Evolutionary conservation across 2,113 vertebrate genomes (phyloP).

Genomic region (Galeopterus variegatus): DNA sequence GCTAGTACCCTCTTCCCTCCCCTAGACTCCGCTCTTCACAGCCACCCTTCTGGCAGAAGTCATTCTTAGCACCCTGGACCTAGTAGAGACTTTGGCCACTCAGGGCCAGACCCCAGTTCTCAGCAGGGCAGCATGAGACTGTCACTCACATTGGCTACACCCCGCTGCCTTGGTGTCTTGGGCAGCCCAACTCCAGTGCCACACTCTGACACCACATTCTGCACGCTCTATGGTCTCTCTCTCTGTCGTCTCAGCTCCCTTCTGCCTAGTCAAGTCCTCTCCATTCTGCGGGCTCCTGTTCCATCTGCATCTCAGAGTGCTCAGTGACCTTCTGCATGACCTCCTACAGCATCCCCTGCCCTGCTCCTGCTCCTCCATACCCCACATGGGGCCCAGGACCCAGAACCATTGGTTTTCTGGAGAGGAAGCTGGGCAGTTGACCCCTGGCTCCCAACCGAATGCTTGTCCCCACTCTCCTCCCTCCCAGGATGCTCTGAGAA

Average conservation of each 20-base stretch:
- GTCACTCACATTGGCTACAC: not conserved
- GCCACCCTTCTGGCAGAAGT: not conserved
- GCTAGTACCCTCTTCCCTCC: not conserved
- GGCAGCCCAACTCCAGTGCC: not conserved
- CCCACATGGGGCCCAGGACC: not conserved
- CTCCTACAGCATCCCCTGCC: not conserved
- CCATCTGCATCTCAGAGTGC: not conserved
- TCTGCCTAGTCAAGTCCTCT: not conserved
- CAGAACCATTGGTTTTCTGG: not conserved
- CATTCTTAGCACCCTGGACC: not conserved
- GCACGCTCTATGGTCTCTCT: not conserved
- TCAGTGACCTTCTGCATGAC: not conserved
- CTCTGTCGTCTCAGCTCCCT: not conserved
- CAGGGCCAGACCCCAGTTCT: not conserved
- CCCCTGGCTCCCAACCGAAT: accelerated
- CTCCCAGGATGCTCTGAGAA: not conserved
- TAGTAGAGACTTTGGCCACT: not conserved
- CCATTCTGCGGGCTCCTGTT: not conserved
- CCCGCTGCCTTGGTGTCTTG: not conserved
- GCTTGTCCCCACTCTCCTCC: not conserved
- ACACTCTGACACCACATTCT: too few relatives aligned
- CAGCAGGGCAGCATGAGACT: not conserved
- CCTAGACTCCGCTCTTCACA: not conserved
- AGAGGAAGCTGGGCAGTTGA: not conserved
- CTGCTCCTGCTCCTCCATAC: too few relatives aligned